Evolutionary conservation across 2,113 vertebrate genomes (phyloP), one percentile per base, ranked within the genome.

Genomic region (Scytalopus superciliaris): DNA sequence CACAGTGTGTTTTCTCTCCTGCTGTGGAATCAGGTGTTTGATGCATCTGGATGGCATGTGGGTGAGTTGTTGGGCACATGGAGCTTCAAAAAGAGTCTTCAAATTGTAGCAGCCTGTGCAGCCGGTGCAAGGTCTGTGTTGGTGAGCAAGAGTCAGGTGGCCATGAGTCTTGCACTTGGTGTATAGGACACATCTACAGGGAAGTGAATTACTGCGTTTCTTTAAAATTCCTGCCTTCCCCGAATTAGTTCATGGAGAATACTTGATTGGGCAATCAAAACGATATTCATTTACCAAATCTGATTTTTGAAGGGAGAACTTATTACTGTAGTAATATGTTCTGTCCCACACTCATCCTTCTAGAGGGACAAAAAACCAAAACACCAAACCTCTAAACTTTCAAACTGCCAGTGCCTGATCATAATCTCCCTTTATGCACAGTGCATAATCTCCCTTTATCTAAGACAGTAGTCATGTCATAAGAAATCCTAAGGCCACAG

Each of bases 1-100:
- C 8, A 8, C 5, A 15, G 24, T 1, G 0, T 52, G 25, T 60
- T 30, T 68, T 56, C 30, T 68, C 17, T 64, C 2, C 3, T 1
- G 1, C 33, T 49, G 19, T 79, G 57, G n/a, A 16, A 52, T 92
- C 10, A 6, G 33, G 31, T 66, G 10, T 70, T 52, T 57, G 31
- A 50, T 73, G 39, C 14, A 18, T 49, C n/a, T 64, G n/a, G 12
- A 6, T 47, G 27, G 27, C 62, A 82, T 33, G 14, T 59, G 25
- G 12, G 6, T 45, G 33, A 84, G 44, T 18, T 84, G 14, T 49
- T 2, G 1, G 25, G 8, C 15, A 42, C 10, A 17, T 44, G 18
- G 10, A 35, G 5, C 35, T n/a, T 93, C 33, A 55, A 39, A 81
- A 87, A 81, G 45, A 47, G 59, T 81, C 25, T 70, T 94, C 60